These are phyloP conservation scores for Tamias sibiricus DNA, from an alignment of 2,113 vertebrate genomes.

Conservation along the genomic window DNA sequence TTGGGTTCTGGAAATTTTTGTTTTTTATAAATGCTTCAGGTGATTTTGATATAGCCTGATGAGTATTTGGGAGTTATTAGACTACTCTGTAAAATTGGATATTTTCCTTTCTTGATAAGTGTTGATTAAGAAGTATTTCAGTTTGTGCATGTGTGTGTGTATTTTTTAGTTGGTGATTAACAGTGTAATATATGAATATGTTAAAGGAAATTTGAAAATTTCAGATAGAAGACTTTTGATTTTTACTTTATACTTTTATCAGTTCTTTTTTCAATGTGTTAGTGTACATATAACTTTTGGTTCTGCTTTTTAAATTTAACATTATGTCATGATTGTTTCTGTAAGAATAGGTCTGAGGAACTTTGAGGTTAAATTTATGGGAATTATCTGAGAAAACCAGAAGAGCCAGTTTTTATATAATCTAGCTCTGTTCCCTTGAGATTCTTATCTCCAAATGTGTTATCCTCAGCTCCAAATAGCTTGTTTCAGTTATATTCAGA, in stretches of 20 bases:
- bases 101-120: neutral
- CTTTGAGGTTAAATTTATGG: neutral
- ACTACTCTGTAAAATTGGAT: neutral
- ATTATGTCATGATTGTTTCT: constrained; percentile 42
- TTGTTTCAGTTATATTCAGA: neutral
- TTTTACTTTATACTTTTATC: too few relatives aligned
- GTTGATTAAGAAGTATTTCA: constrained; percentile 31
- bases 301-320: constrained; percentile 54
- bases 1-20: constrained; percentile 5
- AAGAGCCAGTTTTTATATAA: neutral
- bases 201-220: neutral
- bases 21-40: neutral
- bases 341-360: constrained; percentile 40
- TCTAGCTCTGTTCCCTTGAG: neutral
- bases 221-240: constrained; percentile 23
- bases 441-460: neutral
- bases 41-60: constrained; percentile 10
- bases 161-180: neutral
- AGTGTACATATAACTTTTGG: neutral
- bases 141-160: neutral
- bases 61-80: constrained; percentile 36
- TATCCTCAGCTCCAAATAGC: neutral
- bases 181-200: neutral
- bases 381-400: constrained; percentile 8
- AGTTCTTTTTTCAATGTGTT: neutral